Evolutionary conservation across 2,797 vertebrate species (phyloP).

Genomic region (Orestias chungarensis): DNA sequence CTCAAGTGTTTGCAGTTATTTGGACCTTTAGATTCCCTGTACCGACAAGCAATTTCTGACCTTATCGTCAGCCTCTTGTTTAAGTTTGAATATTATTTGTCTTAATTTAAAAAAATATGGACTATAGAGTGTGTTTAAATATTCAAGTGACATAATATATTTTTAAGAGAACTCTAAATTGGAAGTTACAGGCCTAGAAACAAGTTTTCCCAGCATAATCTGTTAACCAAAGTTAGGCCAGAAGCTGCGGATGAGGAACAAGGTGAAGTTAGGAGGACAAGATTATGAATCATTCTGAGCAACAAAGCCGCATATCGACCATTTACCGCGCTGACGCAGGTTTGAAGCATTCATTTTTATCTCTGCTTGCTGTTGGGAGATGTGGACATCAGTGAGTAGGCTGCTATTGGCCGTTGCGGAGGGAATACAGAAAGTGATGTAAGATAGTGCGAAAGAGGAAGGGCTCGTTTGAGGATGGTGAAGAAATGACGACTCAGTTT

Average conservation of each 20-base stretch:
- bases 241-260: slow-evolving; percentile 1
- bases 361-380: background rate
- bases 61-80: too few relatives aligned
- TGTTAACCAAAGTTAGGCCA: background rate
- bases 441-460: slow-evolving; percentile 13
- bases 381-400: slow-evolving; percentile 21
- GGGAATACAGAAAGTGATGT: slow-evolving; percentile 23
- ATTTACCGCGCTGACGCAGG: slow-evolving; percentile 15
- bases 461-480: slow-evolving; percentile 13
- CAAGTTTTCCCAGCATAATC: background rate
- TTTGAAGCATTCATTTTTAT: background rate
- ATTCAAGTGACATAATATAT: background rate
- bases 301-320: background rate
- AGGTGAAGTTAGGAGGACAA: background rate
- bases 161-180: background rate
- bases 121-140: background rate
- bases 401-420: slow-evolving; percentile 5
- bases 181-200: background rate
- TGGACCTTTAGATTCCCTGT: background rate
- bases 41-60: too few relatives aligned
- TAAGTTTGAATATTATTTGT: background rate
- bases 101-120: background rate
- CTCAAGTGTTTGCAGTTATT: too few relatives aligned
- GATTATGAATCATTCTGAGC: slow-evolving; percentile 33
- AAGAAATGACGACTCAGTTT: background rate